phyloP scores from a whole-genome alignment of 1,140 invertebrate genomes.

The Oncopeltus fasciatus region DNA sequence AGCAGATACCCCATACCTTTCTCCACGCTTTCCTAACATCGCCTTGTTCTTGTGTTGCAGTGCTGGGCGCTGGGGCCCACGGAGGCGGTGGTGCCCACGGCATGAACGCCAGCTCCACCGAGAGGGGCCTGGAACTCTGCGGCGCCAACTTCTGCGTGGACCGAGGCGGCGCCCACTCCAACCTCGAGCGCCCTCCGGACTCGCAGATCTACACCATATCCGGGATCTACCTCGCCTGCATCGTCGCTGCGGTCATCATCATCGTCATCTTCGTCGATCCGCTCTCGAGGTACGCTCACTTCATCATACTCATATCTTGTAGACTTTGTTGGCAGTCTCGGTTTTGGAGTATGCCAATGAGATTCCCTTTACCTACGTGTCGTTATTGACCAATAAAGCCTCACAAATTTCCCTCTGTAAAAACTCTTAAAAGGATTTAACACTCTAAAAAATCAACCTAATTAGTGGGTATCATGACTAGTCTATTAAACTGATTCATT shows the following conservation, averaged over 20 bases:
- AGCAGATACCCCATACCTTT: no score
- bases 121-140: slow-evolving; percentile 45
- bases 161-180: slow-evolving; percentile 40
- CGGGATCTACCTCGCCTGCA: slow-evolving; percentile 75
- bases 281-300: slow-evolving; percentile 50
- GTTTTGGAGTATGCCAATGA: no score
- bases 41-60: slow-evolving; percentile 40
- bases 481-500: no score
- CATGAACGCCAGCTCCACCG: slow-evolving; percentile 33
- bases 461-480: no score
- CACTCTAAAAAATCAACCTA: no score
- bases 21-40: no score
- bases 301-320: background rate
- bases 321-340: no score
- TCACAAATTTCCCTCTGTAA: no score
- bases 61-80: slow-evolving; percentile 61
- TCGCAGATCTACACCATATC: slow-evolving; percentile 74
- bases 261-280: slow-evolving; percentile 80
- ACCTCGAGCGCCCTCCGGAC: slow-evolving; percentile 59
- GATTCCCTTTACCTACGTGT: no score
- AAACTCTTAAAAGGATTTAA: no score
- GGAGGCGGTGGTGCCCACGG: slow-evolving; percentile 35
- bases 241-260: slow-evolving; percentile 68
- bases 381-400: no score
- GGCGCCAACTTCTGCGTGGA: slow-evolving; percentile 69